Evolutionary conservation across 2,888 invertebrate genomes (phyloP).

Genomic region (Tridacna crocea): DNA sequence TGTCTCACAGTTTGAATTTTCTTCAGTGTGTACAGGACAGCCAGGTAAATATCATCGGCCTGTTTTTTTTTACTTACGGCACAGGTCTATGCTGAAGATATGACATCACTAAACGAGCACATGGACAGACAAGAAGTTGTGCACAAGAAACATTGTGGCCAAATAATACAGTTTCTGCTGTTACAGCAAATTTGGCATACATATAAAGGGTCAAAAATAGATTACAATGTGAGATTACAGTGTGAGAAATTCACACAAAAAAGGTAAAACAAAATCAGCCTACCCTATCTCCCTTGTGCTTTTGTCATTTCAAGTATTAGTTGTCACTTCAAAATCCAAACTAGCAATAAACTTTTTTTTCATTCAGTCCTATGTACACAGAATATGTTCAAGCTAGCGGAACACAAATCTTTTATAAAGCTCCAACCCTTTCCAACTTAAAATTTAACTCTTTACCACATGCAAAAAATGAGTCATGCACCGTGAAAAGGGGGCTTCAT

Average conservation of each 20-base stretch:
- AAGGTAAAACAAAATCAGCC: slow-evolving; percentile 13
- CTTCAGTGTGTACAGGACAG: no score
- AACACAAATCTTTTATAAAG: background rate
- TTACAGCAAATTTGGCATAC: background rate
- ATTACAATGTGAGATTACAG: background rate
- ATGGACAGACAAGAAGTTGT: no score
- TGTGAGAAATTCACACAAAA: background rate
- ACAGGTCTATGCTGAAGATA: no score
- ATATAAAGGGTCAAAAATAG: background rate
- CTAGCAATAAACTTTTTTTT: slow-evolving; percentile 17
- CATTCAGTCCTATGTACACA: slow-evolving; percentile 12
- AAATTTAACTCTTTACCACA: no score
- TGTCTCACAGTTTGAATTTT: no score
- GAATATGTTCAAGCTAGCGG: slow-evolving; percentile 27
- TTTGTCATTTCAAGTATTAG: slow-evolving; percentile 12
- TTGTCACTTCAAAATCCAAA: slow-evolving; percentile 9
- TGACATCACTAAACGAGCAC: no score
- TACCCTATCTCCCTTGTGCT: background rate
- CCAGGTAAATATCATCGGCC: no score
- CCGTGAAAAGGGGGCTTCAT: no score
- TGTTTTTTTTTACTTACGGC: no score
- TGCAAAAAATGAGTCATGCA: no score
- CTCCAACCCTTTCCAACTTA: background rate
- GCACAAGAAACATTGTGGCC: background rate
- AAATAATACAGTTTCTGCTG: background rate